A percentile compares a stretch with the other conserved stretches of the same genome.
Conservation (phyloP, 2,888 invertebrate species). For the Ochlodes sylvanus region DNA sequence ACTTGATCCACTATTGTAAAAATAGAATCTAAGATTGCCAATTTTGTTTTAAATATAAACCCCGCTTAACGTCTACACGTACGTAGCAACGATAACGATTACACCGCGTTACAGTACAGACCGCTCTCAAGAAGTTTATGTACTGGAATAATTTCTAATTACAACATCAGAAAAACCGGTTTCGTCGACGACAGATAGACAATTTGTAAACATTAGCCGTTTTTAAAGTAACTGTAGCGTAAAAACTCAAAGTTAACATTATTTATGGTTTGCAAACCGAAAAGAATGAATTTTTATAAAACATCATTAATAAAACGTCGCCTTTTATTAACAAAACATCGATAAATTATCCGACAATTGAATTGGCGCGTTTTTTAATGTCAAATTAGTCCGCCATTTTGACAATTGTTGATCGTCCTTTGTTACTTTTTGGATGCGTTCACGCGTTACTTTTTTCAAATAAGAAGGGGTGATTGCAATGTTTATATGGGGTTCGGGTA, state of each 20-base stretch:
- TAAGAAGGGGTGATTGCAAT: conserved; percentile 65
- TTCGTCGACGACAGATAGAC: conserved; percentile 48
- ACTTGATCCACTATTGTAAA: no score
- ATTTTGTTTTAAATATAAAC: no score
- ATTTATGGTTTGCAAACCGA: conserved; percentile 69
- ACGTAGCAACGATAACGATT: no score
- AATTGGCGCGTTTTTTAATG: conserved; percentile 80
- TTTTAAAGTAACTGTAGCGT: conserved; percentile 70
- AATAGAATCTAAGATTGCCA: no score
- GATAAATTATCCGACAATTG: conserved; percentile 80
- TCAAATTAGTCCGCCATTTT: conserved; percentile 80
- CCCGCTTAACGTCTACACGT: no score
- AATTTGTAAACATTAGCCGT: conserved; percentile 70
- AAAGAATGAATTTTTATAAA: conserved; percentile 62
- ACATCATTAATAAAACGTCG: conserved; percentile 74
- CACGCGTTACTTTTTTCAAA: conserved; percentile 67
- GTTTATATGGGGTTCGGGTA: conserved; percentile 54
- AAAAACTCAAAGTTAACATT: conserved; percentile 60
- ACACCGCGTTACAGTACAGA: not conserved
- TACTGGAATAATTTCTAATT: conserved; percentile 59
- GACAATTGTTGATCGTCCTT: conserved; percentile 64
- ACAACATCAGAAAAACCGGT: conserved; percentile 57
- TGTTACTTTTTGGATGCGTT: conserved; percentile 69
- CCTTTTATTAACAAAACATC: conserved; percentile 72
- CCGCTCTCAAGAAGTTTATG: conserved; percentile 54